Base-by-base conservation (phyloP, 2,113 vertebrate genomes). In the Colius striatus region DNA sequence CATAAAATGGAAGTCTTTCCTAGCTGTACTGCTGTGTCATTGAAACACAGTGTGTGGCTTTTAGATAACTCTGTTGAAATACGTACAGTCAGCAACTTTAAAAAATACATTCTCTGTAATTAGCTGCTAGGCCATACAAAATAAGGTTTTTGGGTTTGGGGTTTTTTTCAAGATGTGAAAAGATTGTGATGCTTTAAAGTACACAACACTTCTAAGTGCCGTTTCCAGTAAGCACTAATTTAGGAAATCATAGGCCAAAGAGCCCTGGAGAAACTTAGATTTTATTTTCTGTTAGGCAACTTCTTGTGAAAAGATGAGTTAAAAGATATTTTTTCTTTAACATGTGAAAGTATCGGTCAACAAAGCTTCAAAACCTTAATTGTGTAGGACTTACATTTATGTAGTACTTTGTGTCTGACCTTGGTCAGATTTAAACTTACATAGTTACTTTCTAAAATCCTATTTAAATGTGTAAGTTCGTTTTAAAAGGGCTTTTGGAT, bases 201-300 rank as follows among this genome's bases (percentile, higher is more conserved):
- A 34, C 67, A 21, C 4, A 58, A 8, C 5, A 1, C 26, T 72
- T n/a, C 16, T 84, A 41, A 72, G 25, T 57, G 27, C 15, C 7
- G 2, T 83, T 61, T 41, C 26, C 6, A 2, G 1, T 71, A 13
- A 45, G 83, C 0, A 0, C 7, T 67, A 4, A 12, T 86, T 83
- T 58, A 38, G 25, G 43, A 83, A 20, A 21, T 51, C 10, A 13
- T 12, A 60, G 55, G 38, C 25, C 27, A 79, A 79, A 30, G 38
- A 75, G 30, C 9, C 71, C 16, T 27, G 43, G 11, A 71, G 41
- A 73, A 92, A 19, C 15, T 45, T 66, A 32, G 6, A 2, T 22
- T 61, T 77, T 73, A 3, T 68, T 72, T 90, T 54, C 48, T 76
- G 1, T 68, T 51, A 4, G 2, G 22, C 38, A 76, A 9, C 26